Conservation (phyloP, 2,113 vertebrate species). For the Candoia aspera region DNA sequence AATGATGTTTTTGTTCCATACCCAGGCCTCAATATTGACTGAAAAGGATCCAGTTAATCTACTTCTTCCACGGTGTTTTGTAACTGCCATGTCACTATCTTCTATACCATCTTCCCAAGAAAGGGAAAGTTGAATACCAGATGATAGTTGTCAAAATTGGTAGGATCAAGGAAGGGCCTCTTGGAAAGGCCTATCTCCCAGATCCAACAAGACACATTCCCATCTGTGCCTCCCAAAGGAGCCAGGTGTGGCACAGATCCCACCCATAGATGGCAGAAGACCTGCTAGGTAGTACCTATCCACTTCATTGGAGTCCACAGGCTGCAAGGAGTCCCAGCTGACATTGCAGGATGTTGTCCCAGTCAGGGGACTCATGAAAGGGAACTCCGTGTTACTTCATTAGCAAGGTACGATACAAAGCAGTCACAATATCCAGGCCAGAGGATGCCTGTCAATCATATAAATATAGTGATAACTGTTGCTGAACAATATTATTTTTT, state of each 20-base stretch:
- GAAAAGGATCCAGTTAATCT: neutral
- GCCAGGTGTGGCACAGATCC: neutral
- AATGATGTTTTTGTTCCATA: neutral
- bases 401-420: neutral
- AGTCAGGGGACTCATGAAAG: neutral
- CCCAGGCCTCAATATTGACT: neutral
- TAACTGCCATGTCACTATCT: neutral
- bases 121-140: neutral
- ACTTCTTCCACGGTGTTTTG: neutral
- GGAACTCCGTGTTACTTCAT: neutral
- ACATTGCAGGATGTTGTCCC: neutral
- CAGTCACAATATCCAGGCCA: neutral
- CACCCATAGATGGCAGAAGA: neutral
- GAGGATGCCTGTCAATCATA: neutral
- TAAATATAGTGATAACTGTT: neutral
- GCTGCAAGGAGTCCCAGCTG: neutral
- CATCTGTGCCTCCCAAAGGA: neutral
- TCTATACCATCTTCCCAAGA: neutral
- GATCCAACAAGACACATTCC: neutral
- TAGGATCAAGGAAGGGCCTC: neutral
- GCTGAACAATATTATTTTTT: neutral
- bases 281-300: neutral
- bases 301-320: neutral
- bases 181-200: neutral
- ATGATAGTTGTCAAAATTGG: neutral